Conservation (phyloP, 2,113 vertebrate genomes). For the Guaruba guarouba region DNA sequence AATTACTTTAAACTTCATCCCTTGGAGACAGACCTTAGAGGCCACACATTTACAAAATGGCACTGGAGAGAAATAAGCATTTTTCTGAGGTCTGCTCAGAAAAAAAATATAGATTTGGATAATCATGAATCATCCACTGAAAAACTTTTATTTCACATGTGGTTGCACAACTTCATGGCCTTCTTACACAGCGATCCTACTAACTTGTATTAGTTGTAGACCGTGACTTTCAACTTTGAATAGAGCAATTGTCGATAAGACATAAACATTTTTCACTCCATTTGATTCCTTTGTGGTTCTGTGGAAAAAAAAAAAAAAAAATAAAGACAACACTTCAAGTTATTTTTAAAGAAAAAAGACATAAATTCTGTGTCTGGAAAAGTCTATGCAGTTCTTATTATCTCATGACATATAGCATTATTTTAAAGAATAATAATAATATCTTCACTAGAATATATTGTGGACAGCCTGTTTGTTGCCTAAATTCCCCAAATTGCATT, state of each 20-base stretch:
- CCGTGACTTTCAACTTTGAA: background rate
- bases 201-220: background rate
- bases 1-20: background rate
- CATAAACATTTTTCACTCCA: background rate
- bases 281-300: background rate
- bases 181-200: background rate
- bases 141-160: background rate
- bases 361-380: background rate
- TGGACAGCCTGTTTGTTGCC: background rate
- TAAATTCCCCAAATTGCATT: background rate
- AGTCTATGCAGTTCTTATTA: background rate
- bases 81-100: background rate
- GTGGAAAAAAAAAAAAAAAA: no score
- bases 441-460: background rate
- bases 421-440: background rate
- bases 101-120: background rate
- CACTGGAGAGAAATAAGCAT: background rate
- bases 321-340: background rate
- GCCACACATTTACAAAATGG: background rate
- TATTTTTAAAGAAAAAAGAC: background rate
- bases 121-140: background rate
- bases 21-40: background rate
- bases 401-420: background rate
- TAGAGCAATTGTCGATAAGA: background rate
- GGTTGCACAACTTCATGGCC: background rate